Evolutionary conservation across 2,797 vertebrate genomes (phyloP).

Genomic region (Naso thynnoides): DNA sequence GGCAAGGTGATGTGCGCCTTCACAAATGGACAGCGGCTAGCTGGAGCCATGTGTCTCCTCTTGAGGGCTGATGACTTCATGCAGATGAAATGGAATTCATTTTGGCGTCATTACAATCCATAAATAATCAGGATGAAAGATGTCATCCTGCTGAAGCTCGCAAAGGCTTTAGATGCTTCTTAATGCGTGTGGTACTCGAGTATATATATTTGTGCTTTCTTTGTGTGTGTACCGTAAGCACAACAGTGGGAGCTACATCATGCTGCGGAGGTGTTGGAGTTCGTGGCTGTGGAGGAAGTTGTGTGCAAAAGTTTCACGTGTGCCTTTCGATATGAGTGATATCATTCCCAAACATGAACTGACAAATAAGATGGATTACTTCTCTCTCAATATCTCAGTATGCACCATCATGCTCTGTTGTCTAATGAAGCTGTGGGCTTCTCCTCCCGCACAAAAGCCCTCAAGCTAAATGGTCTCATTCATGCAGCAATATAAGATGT

Average conservation of each 20-base stretch:
- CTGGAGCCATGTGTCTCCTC: slow-evolving; percentile 59
- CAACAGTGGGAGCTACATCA: slow-evolving; percentile 3
- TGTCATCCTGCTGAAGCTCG: slow-evolving; percentile 57
- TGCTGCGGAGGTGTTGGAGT: slow-evolving; percentile 30
- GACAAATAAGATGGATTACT: slow-evolving; percentile 15
- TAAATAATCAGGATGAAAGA: slow-evolving; percentile 75
- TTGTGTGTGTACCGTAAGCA: slow-evolving; percentile 4
- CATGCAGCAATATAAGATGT: slow-evolving; percentile 50
- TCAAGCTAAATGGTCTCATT: slow-evolving; percentile 62
- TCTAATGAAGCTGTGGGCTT: slow-evolving; percentile 37
- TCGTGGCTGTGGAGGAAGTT: slow-evolving; percentile 17
- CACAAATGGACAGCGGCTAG: slow-evolving; percentile 49
- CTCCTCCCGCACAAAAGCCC: slow-evolving; percentile 54
- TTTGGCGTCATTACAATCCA: slow-evolving; percentile 58
- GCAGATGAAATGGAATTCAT: slow-evolving; percentile 72
- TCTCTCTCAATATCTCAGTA: slow-evolving; percentile 35
- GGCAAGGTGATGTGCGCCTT: slow-evolving; percentile 45
- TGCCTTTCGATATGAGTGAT: slow-evolving; percentile 15
- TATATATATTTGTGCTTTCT: slow-evolving; percentile 8
- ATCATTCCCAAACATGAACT: slow-evolving; percentile 47
- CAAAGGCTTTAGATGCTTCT: slow-evolving; percentile 20
- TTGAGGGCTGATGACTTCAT: slow-evolving; percentile 71
- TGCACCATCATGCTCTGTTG: slow-evolving; percentile 30
- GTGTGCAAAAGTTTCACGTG: slow-evolving; percentile 39
- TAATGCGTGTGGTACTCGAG: slow-evolving; percentile 21